These are phyloP conservation scores for Drosophila glabriapex DNA, from an alignment of 2,888 invertebrate genomes.

Conservation along the genomic window DNA sequence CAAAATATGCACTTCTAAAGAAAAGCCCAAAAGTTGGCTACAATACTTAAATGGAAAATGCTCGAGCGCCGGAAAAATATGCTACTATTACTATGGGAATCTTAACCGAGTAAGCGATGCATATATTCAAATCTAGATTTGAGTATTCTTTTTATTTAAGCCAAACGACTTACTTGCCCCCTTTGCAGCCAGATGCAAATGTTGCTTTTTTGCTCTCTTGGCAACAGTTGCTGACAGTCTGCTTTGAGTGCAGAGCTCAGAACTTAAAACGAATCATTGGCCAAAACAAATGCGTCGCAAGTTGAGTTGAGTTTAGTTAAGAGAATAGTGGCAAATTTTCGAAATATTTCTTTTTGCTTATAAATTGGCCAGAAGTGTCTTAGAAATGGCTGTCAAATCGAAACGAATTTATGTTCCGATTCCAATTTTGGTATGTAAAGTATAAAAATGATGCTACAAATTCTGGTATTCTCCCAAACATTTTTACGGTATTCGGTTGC, in stretches of 20 bases:
- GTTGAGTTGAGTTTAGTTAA: slow-evolving; percentile 18
- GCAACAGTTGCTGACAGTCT: neutral
- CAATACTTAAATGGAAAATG: neutral
- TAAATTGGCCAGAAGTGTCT: neutral
- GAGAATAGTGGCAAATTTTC: slow-evolving; percentile 36
- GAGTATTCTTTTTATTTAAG: neutral
- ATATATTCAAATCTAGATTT: neutral
- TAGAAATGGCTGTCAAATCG: neutral
- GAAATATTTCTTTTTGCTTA: neutral
- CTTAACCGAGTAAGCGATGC: neutral
- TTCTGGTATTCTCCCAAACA: neutral
- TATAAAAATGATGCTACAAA: neutral
- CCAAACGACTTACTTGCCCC: neutral
- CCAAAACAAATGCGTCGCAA: slow-evolving; percentile 7
- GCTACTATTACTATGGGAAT: neutral
- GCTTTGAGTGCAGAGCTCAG: neutral
- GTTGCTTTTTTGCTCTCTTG: slow-evolving; percentile 8
- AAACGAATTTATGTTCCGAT: neutral
- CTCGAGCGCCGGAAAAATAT: neutral
- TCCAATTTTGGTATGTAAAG: neutral
- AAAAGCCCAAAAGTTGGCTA: neutral
- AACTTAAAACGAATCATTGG: neutral
- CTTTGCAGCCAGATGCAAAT: neutral
- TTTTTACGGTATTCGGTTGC: no score
- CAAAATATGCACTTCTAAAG: neutral